These are phyloP conservation scores for Pachycephus smyrnensis DNA, from an alignment of 2,888 invertebrate species.

Conservation along the genomic window DNA sequence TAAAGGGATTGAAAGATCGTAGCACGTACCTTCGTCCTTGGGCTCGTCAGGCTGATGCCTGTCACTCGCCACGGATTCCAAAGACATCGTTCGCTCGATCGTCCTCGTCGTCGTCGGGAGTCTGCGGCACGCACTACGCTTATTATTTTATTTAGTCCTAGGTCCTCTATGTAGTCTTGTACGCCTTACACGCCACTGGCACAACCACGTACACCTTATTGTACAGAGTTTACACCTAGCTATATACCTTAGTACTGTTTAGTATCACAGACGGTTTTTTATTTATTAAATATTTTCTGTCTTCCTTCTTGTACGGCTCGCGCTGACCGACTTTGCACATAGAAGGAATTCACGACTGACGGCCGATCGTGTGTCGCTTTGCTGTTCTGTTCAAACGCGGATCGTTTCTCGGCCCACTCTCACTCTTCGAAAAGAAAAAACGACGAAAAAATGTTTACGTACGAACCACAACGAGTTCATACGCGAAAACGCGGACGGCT, in stretches of 20 bases:
- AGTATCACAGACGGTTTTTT: slow-evolving; percentile 61
- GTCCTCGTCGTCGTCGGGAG: slow-evolving; percentile 29
- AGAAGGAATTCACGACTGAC: slow-evolving; percentile 2
- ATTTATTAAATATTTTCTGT: slow-evolving; percentile 32
- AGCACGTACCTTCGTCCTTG: slow-evolving; percentile 46
- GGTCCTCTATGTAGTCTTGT: not conserved
- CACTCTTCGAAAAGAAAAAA: slow-evolving; percentile 34
- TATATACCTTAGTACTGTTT: slow-evolving; percentile 58
- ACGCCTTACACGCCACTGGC: slow-evolving; percentile 15
- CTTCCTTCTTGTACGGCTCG: slow-evolving; percentile 25
- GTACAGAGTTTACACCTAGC: slow-evolving; percentile 46
- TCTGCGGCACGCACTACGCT: slow-evolving; percentile 32
- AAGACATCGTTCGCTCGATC: slow-evolving; percentile 48
- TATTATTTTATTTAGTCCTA: slow-evolving; percentile 21
- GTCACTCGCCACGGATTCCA: slow-evolving; percentile 59
- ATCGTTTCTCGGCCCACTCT: slow-evolving; percentile 23
- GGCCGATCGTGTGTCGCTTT: slow-evolving; percentile 14
- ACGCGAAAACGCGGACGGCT: slow-evolving; percentile 28
- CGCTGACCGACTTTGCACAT: slow-evolving; percentile 9
- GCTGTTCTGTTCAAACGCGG: slow-evolving; percentile 17
- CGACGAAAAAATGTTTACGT: slow-evolving; percentile 47
- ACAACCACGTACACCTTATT: slow-evolving; percentile 41
- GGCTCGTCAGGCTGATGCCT: slow-evolving; percentile 50
- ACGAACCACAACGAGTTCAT: slow-evolving; percentile 28
- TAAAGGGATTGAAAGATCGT: no score